Conservation (phyloP, 1,140 invertebrate species). For the Araneus ventricosus region DNA sequence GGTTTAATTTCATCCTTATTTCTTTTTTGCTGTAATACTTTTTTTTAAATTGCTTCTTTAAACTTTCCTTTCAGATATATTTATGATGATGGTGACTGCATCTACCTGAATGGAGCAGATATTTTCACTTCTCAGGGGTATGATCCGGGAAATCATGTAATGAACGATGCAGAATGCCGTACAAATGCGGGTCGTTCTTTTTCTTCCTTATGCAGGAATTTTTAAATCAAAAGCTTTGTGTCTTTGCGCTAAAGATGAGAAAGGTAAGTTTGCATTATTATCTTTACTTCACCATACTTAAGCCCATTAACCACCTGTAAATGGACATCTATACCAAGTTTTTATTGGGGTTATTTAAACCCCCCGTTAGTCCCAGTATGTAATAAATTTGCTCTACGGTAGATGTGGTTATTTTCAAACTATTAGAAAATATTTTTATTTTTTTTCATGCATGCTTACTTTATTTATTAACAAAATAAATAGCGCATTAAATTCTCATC, state of each 20-base stretch:
- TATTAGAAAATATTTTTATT: too few relatives aligned
- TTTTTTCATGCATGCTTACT: too few relatives aligned
- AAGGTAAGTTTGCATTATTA: constrained; percentile 37
- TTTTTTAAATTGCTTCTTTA: not conserved
- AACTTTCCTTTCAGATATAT: not conserved
- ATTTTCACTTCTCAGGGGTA: constrained; percentile 77
- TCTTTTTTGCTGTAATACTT: too few relatives aligned
- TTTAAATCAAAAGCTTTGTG: constrained; percentile 71
- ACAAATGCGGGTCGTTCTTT: constrained; percentile 76
- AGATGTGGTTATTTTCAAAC: too few relatives aligned
- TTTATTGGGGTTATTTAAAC: too few relatives aligned
- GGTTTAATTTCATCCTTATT: too few relatives aligned
- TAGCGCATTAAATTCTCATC: too few relatives aligned
- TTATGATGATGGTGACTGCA: constrained; percentile 76
- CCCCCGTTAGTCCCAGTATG: too few relatives aligned
- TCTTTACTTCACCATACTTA: not conserved
- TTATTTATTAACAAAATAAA: too few relatives aligned
- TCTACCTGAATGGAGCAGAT: constrained; percentile 74
- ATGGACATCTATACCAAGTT: too few relatives aligned
- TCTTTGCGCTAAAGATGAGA: constrained; percentile 76
- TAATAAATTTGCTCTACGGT: too few relatives aligned
- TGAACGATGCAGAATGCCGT: constrained; percentile 71
- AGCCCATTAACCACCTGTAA: too few relatives aligned
- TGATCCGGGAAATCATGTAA: constrained; percentile 70
- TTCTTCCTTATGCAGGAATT: constrained; percentile 77